Percentiles rank a stretch among this genome's conserved stretches.
Conservation (phyloP, 1,140 invertebrate genomes). For the Panagrolaimus sp. region DNA sequence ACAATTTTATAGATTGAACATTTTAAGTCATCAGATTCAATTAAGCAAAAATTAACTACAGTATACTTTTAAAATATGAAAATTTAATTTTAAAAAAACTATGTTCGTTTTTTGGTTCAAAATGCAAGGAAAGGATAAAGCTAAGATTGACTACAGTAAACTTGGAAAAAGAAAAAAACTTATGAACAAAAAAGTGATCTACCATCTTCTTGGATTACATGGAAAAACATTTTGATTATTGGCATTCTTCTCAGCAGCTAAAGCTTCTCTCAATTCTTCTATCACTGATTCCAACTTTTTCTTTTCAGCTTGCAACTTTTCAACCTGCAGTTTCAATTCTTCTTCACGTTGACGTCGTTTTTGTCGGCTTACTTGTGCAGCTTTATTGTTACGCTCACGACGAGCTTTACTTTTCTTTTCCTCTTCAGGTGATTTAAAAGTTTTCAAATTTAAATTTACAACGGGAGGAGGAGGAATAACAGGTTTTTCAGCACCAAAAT, state of each 20-base stretch:
- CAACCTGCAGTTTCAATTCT: constrained; percentile 17
- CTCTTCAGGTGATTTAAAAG: constrained; percentile 23
- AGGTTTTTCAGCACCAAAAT: not conserved
- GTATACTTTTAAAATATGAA: too few species aligned
- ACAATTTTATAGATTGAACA: not conserved
- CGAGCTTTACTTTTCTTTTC: constrained; percentile 26
- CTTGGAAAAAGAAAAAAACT: not conserved
- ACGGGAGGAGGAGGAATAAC: not conserved
- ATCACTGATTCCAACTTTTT: constrained; percentile 19
- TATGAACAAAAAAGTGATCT: not conserved
- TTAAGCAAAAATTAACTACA: too few species aligned
- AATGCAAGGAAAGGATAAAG: not conserved
- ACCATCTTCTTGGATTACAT: not conserved
- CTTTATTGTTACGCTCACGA: constrained; percentile 34
- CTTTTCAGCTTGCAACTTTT: constrained; percentile 19
- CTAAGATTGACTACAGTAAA: constrained; percentile 1
- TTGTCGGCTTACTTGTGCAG: constrained; percentile 38
- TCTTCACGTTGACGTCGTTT: constrained; percentile 36
- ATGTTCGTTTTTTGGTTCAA: too few species aligned
- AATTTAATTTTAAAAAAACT: too few species aligned
- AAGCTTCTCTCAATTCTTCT: not conserved
- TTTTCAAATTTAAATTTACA: not conserved
- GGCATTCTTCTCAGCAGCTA: not conserved
- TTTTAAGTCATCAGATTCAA: too few species aligned
- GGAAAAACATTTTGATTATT: not conserved